Evolutionary conservation across 2,797 vertebrate species (phyloP).

Genomic region (Anas acuta): DNA sequence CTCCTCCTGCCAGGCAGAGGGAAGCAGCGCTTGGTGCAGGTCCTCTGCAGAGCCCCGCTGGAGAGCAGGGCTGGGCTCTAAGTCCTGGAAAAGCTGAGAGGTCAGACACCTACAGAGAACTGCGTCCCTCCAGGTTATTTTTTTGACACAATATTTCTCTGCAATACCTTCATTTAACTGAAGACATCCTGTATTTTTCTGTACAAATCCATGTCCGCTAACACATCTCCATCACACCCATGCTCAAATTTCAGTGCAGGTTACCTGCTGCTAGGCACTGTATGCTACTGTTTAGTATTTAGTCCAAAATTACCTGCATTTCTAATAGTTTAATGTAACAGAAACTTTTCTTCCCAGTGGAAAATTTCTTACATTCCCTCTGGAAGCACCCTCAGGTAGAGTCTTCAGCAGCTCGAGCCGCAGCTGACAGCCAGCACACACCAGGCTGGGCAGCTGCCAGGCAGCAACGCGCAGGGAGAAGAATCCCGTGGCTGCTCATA

Average conservation of each 20-base stretch:
- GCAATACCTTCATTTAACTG: not conserved
- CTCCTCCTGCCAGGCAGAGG: not conserved
- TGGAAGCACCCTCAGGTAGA: constrained; percentile 35
- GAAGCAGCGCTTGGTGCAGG: not conserved
- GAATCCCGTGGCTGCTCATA: constrained; percentile 10
- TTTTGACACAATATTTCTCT: not conserved
- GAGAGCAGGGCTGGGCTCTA: not conserved
- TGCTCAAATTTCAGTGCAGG: not conserved
- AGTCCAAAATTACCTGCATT: not conserved
- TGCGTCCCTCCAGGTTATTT: not conserved
- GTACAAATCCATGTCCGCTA: not conserved
- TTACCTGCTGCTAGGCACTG: not conserved
- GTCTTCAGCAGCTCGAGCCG: not conserved
- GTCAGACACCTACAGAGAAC: not conserved
- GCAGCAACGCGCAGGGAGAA: not conserved
- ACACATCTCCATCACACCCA: not conserved
- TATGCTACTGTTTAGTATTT: not conserved
- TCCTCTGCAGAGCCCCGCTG: not conserved
- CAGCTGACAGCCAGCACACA: not conserved
- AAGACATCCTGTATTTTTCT: not conserved
- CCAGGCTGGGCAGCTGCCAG: constrained; percentile 15
- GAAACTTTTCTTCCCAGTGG: not conserved
- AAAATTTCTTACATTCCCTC: not conserved
- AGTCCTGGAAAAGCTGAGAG: not conserved
- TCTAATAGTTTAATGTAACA: not conserved